A percentile compares a stretch with the other conserved stretches of the same genome.
phyloP scores from a whole-genome alignment of 1,140 invertebrate genomes.

The Lepidurus packardi region DNA sequence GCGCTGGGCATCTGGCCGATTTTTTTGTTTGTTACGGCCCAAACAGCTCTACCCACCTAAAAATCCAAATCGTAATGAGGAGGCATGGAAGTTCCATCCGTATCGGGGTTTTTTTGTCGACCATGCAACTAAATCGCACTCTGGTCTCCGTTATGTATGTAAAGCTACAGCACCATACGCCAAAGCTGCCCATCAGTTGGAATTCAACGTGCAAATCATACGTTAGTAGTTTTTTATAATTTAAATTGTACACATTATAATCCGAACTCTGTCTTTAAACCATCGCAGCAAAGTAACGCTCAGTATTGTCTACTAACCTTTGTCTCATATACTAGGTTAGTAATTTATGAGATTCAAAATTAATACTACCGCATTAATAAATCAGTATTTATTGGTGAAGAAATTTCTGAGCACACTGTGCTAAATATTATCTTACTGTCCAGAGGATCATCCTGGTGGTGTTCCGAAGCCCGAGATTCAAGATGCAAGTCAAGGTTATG shows the following conservation, averaged over 20 bases:
- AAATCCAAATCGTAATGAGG: neutral
- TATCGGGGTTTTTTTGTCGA: neutral
- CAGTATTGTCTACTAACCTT: too few relatives aligned
- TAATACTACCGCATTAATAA: too few relatives aligned
- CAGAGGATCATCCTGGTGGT: neutral
- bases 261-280: too few relatives aligned
- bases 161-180: neutral
- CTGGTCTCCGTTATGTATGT: neutral
- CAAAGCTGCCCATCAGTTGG: neutral
- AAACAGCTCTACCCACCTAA: neutral
- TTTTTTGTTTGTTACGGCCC: neutral
- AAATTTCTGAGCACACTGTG: too few relatives aligned
- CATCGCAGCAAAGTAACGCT: too few relatives aligned
- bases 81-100: neutral
- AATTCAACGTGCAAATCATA: neutral
- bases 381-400: too few relatives aligned
- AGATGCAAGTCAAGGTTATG: neutral
- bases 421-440: too few relatives aligned
- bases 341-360: too few relatives aligned
- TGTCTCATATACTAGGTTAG: too few relatives aligned
- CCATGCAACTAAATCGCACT: neutral
- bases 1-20: neutral
- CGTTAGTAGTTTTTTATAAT: neutral
- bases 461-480: neutral
- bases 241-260: too few relatives aligned